A percentile compares a stretch with the other conserved stretches of the same genome.
These are phyloP conservation scores for Bombus terrestris DNA, from an alignment of 1,140 invertebrate species.

Conservation along the genomic window DNA sequence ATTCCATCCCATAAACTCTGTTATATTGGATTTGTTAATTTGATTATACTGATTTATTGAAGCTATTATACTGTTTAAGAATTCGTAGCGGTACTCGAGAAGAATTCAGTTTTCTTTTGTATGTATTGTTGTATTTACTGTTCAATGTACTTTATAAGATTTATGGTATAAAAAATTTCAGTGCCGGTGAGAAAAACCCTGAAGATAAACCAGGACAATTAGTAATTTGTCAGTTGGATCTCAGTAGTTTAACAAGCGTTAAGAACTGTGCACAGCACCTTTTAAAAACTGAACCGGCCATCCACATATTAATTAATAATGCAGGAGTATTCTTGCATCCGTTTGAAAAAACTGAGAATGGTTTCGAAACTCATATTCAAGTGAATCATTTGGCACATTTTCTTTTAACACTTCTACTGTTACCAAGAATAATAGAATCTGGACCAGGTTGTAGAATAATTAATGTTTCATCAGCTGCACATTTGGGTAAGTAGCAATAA, in stretches of 20 bases:
- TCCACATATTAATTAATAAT: constrained; percentile 92
- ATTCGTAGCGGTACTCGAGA: no score
- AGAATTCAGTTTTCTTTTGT: no score
- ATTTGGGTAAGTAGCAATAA: background rate
- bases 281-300: constrained; percentile 83
- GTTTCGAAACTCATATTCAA: constrained; percentile 91
- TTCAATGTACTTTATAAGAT: background rate
- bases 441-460: constrained; percentile 86
- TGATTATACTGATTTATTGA: no score
- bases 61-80: no score
- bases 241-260: constrained; percentile 89
- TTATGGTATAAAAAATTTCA: constrained; percentile 48
- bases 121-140: no score
- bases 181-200: constrained; percentile 69
- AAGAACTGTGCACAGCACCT: constrained; percentile 87
- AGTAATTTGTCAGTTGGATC: constrained; percentile 86
- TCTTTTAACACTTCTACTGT: constrained; percentile 90
- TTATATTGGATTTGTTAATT: no score
- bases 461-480: constrained; percentile 87
- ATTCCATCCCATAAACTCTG: no score
- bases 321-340: constrained; percentile 91
- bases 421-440: constrained; percentile 84
- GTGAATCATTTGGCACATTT: constrained; percentile 94
- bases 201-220: constrained; percentile 84
- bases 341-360: constrained; percentile 87